A percentile compares a stretch with the other conserved stretches of the same genome.
Evolutionary conservation across 2,888 invertebrate species (phyloP).

Genomic region (Meteorus colon): DNA sequence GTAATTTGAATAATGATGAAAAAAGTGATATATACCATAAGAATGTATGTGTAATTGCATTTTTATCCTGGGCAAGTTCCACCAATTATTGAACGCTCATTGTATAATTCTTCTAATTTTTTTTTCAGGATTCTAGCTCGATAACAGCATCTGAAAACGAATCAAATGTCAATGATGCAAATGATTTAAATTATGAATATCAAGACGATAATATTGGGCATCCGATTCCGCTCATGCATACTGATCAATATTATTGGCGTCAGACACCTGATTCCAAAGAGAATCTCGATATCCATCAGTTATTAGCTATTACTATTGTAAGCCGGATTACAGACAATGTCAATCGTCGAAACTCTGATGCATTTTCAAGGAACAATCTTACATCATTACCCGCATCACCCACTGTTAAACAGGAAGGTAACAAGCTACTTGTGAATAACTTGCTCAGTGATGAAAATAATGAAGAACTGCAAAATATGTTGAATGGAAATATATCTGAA

Average conservation of each 20-base stretch:
- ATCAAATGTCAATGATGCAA: constrained; percentile 53
- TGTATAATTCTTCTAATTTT: constrained; percentile 22
- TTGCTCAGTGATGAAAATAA: constrained; percentile 66
- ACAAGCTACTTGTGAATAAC: constrained; percentile 67
- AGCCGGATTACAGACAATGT: constrained; percentile 69
- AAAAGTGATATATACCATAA: constrained; percentile 62
- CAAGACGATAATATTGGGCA: constrained; percentile 62
- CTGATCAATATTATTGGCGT: constrained; percentile 65
- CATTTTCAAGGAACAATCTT: constrained; percentile 66
- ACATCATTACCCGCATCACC: constrained; percentile 66
- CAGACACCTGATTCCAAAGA: constrained; percentile 67
- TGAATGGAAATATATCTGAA: constrained; percentile 71
- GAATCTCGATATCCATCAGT: constrained; percentile 67
- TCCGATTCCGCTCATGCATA: constrained; percentile 53
- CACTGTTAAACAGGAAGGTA: constrained; percentile 65
- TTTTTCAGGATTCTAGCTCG: constrained; percentile 62
- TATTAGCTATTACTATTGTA: constrained; percentile 68
- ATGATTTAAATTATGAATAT: constrained; percentile 42
- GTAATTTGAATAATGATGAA: constrained; percentile 64
- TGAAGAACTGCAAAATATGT: constrained; percentile 71
- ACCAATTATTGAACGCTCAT: not conserved
- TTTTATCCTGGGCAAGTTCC: not conserved
- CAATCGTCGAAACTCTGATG: constrained; percentile 59
- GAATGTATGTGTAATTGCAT: not conserved
- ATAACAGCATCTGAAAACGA: constrained; percentile 54